Evolutionary conservation across 37 sponge, comb jelly and placozoan species (phyloP).

Genomic region (Aplysina aerophoba): DNA sequence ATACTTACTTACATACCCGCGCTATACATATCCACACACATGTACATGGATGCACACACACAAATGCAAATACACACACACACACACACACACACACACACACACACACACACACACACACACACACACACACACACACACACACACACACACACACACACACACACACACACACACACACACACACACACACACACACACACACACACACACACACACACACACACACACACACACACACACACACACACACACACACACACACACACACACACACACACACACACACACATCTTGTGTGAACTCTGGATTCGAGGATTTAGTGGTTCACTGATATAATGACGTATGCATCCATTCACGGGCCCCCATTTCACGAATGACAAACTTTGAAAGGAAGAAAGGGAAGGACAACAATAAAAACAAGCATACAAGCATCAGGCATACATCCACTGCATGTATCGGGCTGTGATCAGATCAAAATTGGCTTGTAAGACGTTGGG

Average conservation of each 20-base stretch:
- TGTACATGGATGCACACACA: not conserved
- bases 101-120: conserved; percentile 18
- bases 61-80: not conserved
- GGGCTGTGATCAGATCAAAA: conserved; percentile 18
- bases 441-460: too few relatives aligned
- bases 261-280: not conserved
- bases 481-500: conserved; percentile 13
- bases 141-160: conserved; percentile 24
- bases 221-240: not conserved
- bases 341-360: too few relatives aligned
- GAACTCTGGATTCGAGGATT: too few relatives aligned
- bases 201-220: too few relatives aligned
- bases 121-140: conserved; percentile 21
- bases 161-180: too few relatives aligned
- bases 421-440: too few relatives aligned
- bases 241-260: not conserved
- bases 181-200: too few relatives aligned
- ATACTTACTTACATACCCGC: not conserved
- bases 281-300: not conserved
- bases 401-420: too few relatives aligned
- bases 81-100: not conserved
- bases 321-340: too few relatives aligned
- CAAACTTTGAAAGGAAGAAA: too few relatives aligned
- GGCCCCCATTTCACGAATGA: too few relatives aligned
- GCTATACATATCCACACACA: conserved; percentile 5